phyloP scores from a whole-genome alignment of 2,888 invertebrate genomes.

The Leptura quadrifasciata region DNA sequence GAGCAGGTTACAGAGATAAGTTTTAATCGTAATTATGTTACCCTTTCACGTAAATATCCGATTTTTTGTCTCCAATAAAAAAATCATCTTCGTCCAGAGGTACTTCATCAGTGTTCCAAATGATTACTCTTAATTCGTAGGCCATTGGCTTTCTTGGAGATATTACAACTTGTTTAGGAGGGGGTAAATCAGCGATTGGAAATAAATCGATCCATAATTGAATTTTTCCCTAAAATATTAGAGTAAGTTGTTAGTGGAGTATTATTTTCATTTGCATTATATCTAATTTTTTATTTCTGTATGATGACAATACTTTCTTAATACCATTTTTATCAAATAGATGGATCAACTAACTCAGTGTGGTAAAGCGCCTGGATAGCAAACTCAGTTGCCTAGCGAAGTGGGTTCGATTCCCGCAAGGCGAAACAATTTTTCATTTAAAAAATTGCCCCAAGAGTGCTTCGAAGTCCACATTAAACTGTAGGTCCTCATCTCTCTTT shows the following conservation, averaged over 20 bases:
- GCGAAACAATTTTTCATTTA: too few species aligned
- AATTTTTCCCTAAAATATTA: constrained; percentile 83
- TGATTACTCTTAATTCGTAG: constrained; percentile 82
- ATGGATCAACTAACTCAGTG: too few species aligned
- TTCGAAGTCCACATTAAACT: too few species aligned
- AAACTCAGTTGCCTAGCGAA: too few species aligned
- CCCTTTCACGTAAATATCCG: constrained; percentile 87
- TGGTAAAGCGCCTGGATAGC: too few species aligned
- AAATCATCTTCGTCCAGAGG: constrained; percentile 82
- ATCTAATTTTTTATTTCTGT: too few species aligned
- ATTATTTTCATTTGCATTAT: not conserved
- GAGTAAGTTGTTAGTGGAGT: not conserved
- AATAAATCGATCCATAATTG: constrained; percentile 95
- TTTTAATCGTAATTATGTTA: constrained; percentile 67
- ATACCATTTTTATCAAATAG: too few species aligned
- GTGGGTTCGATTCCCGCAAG: too few species aligned
- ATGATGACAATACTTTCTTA: too few species aligned
- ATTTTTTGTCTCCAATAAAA: constrained; percentile 82
- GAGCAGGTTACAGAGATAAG: too few species aligned
- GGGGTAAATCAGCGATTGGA: constrained; percentile 75
- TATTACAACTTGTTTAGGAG: constrained; percentile 86
- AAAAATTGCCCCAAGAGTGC: too few species aligned
- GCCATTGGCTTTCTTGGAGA: constrained; percentile 81
- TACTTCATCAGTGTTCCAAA: constrained; percentile 81
- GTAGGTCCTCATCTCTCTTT: too few species aligned